Percentiles rank a stretch among this genome's conserved stretches.
Conservation (phyloP, 2,888 invertebrate genomes). For the Spicauda simplicius region DNA sequence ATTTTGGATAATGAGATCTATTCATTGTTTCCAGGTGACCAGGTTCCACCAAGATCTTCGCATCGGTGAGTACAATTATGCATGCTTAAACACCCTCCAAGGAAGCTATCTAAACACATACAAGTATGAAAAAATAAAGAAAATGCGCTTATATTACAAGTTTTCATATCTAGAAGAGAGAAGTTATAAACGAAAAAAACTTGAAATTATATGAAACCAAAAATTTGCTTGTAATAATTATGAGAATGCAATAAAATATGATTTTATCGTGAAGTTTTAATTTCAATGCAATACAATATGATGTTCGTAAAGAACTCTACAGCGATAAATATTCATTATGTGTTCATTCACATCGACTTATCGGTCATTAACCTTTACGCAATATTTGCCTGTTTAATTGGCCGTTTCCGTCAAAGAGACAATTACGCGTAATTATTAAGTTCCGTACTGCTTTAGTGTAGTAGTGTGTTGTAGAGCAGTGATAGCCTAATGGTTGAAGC, state of each 20-base stretch:
- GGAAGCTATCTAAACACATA: background rate
- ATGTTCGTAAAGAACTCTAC: conserved; percentile 11
- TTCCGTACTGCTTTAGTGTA: no score
- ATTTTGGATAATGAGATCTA: background rate
- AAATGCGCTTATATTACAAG: no score
- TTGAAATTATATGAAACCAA: no score
- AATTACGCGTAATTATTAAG: conserved; percentile 4
- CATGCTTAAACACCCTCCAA: conserved; percentile 1
- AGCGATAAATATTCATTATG: conserved; percentile 3
- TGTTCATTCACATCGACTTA: conserved; percentile 9
- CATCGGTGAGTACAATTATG: conserved; percentile 19
- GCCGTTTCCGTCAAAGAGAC: conserved; percentile 3
- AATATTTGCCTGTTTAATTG: conserved; percentile 20
- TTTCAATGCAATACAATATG: background rate
- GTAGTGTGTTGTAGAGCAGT: no score
- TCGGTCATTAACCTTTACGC: conserved; percentile 19
- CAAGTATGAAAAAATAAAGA: no score
- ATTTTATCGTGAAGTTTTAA: background rate
- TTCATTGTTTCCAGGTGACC: conserved; percentile 18
- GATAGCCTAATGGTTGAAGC: no score
- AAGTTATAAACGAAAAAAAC: no score
- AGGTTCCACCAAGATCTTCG: conserved; percentile 1
- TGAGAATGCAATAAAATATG: background rate
- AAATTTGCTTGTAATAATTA: background rate
- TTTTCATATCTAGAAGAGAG: no score